Evolutionary conservation across 2,113 vertebrate genomes (phyloP).

Genomic region (Chlorodrepanis virens): DNA sequence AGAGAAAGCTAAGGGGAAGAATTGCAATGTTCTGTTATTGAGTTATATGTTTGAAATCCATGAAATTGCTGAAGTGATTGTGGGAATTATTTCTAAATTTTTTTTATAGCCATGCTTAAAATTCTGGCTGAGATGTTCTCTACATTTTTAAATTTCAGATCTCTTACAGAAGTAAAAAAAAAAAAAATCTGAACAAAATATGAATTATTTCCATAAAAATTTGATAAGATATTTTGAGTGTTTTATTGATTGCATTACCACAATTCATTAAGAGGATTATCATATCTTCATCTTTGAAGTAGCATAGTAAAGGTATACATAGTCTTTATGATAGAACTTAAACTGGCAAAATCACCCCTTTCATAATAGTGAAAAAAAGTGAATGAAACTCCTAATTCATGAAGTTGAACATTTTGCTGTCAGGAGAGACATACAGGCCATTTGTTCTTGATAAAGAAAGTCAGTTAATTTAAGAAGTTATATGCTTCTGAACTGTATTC

Average conservation of each 20-base stretch:
- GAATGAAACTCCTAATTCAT: not conserved
- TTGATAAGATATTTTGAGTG: not conserved
- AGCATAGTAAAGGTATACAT: not conserved
- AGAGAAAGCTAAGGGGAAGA: not conserved
- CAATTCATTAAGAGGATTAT: not conserved
- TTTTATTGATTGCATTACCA: not conserved
- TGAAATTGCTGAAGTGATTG: not conserved
- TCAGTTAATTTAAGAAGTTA: not conserved
- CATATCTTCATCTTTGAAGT: not conserved
- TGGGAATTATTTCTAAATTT: not conserved
- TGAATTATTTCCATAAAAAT: not conserved
- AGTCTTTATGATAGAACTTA: not conserved
- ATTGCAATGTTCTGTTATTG: not conserved
- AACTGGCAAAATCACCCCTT: not conserved
- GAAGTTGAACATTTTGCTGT: not conserved
- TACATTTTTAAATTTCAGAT: not conserved
- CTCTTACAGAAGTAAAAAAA: not conserved
- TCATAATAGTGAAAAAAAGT: not conserved
- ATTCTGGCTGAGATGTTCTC: not conserved
- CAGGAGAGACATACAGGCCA: not conserved
- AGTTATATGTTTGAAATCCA: not conserved
- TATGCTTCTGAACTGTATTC: not conserved
- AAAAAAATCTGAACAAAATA: not conserved
- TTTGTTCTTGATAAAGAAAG: not conserved
- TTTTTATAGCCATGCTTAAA: not conserved